A percentile compares a stretch with the other conserved stretches of the same genome.
These are phyloP conservation scores for Pinctada fucata DNA, from an alignment of 2,888 invertebrate genomes.

Conservation along the genomic window DNA sequence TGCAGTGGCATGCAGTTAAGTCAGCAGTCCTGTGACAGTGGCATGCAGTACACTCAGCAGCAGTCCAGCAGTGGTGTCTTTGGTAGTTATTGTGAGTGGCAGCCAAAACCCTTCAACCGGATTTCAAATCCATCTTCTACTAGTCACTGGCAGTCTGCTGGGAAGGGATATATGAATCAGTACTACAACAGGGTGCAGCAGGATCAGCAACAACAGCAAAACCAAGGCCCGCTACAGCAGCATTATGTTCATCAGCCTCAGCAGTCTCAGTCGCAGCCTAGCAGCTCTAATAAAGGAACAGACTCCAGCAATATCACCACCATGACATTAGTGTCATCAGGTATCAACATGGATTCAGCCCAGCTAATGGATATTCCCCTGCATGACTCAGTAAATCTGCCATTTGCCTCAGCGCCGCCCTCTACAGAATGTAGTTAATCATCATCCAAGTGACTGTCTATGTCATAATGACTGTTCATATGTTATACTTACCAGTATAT, in stretches of 20 bases:
- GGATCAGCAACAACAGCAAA: slow-evolving; percentile 1
- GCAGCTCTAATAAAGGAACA: slow-evolving; percentile 2
- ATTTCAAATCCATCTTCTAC: slow-evolving; percentile 1
- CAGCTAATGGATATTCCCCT: slow-evolving; percentile 3
- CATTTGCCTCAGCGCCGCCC: slow-evolving; percentile 1
- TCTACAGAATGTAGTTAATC: not conserved
- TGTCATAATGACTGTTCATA: slow-evolving; percentile 1
- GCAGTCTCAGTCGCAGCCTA: not conserved
- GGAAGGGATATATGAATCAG: slow-evolving; percentile 3
- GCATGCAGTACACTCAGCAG: slow-evolving; percentile 1
- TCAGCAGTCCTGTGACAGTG: not conserved
- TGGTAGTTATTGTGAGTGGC: slow-evolving; percentile 1
- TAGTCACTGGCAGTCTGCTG: slow-evolving; percentile 4
- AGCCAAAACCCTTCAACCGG: not conserved
- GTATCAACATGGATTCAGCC: slow-evolving; percentile 1
- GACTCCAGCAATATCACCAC: slow-evolving; percentile 4
- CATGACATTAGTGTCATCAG: slow-evolving; percentile 4
- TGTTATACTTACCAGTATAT: slow-evolving; percentile 2
- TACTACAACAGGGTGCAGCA: slow-evolving; percentile 4
- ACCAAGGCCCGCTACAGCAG: slow-evolving; percentile 4
- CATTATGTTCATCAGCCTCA: not conserved
- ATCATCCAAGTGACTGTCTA: slow-evolving; percentile 4
- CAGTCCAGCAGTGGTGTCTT: slow-evolving; percentile 4
- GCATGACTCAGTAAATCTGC: slow-evolving; percentile 1
- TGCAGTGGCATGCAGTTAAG: not conserved